Evolutionary conservation across 2,888 invertebrate species (phyloP).

Genomic region (Imbricaverruca yamaguchii): DNA sequence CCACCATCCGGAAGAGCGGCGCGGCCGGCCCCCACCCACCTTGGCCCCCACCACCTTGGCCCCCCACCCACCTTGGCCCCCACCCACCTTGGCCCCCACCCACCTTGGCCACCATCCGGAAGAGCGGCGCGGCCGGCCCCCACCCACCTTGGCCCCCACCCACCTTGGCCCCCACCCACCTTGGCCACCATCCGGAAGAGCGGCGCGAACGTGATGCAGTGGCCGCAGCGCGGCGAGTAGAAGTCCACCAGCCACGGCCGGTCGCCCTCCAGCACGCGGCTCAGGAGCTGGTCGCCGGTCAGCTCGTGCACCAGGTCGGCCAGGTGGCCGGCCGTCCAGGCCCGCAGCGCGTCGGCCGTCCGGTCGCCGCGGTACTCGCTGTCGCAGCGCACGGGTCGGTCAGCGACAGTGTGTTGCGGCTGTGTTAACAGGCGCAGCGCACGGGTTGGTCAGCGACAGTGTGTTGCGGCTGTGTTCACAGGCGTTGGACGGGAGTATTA

Average conservation of each 20-base stretch:
- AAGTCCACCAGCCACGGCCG: constrained; percentile 48
- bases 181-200: constrained; percentile 57
- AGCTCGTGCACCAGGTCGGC: constrained; percentile 51
- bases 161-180: constrained; percentile 54
- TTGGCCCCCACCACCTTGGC: no score
- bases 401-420: no score
- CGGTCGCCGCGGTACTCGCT: constrained; percentile 53
- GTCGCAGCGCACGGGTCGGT: neutral
- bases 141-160: constrained; percentile 52
- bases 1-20: no score
- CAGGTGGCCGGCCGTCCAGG: constrained; percentile 56
- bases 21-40: no score
- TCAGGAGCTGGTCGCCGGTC: constrained; percentile 43
- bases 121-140: no score
- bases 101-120: no score
- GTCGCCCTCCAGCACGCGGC: constrained; percentile 28
- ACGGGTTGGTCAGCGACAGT: no score
- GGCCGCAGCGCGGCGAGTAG: constrained; percentile 50
- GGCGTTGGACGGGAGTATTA: no score
- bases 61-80: no score
- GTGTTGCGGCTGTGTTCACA: no score
- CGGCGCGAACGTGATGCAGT: constrained; percentile 43
- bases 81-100: no score
- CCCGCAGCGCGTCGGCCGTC: constrained; percentile 53
- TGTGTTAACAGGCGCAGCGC: no score